These are phyloP conservation scores for Centroberyx gerrardi DNA, from an alignment of 2,797 vertebrate genomes.

Conservation along the genomic window DNA sequence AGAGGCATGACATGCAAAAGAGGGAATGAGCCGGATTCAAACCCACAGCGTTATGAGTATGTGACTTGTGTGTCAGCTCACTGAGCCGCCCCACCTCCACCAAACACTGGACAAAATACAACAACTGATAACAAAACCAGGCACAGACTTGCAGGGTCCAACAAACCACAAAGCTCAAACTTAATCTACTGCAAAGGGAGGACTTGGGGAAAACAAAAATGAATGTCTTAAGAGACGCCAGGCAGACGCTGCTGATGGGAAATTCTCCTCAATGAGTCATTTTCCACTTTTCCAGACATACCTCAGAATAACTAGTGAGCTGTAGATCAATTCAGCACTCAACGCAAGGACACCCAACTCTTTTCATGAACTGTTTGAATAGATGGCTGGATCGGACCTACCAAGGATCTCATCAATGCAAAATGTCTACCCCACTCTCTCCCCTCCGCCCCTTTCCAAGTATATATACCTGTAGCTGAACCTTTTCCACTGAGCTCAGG, in stretches of 20 bases:
- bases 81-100: neutral
- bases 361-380: conserved; percentile 56
- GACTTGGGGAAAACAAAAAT: conserved; percentile 11
- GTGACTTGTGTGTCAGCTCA: neutral
- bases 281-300: conserved; percentile 51
- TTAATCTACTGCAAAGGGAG: conserved; percentile 25
- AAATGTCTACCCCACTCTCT: conserved; percentile 18
- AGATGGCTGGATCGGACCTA: conserved; percentile 22
- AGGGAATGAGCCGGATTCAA: no score
- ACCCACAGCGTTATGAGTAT: no score
- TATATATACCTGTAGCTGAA: neutral
- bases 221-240: conserved; percentile 15
- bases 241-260: conserved; percentile 47
- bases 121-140: conserved; percentile 38
- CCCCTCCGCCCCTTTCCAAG: neutral
- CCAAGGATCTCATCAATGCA: conserved; percentile 38
- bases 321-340: conserved; percentile 57
- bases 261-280: conserved; percentile 52
- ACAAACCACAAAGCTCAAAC: conserved; percentile 33
- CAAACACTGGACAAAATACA: neutral
- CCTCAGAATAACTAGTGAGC: conserved; percentile 44
- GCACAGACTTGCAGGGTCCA: conserved; percentile 23
- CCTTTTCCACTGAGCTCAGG: conserved; percentile 22
- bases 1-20: no score
- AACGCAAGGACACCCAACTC: conserved; percentile 48